Percentiles rank a stretch among this genome's conserved stretches.
Evolutionary conservation across 2,113 vertebrate species (phyloP).

Genomic region (Hyaena hyaena): DNA sequence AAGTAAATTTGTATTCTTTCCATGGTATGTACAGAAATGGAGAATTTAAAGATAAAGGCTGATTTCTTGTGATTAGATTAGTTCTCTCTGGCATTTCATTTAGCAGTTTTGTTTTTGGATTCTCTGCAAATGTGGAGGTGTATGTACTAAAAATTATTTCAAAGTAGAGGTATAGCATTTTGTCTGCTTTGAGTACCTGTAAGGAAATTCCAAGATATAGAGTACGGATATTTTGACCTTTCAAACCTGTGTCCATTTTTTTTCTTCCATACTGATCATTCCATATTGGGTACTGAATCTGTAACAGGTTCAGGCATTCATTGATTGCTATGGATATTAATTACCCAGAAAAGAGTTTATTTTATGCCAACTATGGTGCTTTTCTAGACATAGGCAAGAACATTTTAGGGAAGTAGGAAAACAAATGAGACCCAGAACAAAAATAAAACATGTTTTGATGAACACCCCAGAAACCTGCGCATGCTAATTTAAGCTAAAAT

Average conservation of each 20-base stretch:
- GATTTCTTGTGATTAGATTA: conserved; percentile 6
- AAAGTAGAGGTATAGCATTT: not conserved
- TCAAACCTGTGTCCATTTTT: not conserved
- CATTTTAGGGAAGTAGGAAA: not conserved
- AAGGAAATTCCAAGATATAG: not conserved
- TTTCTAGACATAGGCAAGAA: not conserved
- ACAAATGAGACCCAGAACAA: not conserved
- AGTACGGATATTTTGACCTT: not conserved
- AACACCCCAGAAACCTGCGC: not conserved
- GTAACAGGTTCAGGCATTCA: not conserved
- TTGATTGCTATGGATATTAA: not conserved
- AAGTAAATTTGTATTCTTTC: conserved; percentile 23
- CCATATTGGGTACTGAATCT: not conserved
- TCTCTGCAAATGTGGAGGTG: not conserved
- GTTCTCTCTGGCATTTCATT: not conserved
- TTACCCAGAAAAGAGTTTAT: not conserved
- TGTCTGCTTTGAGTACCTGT: not conserved
- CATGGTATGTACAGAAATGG: conserved; percentile 58
- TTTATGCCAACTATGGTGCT: not conserved
- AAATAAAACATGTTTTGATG: not conserved
- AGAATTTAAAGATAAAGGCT: conserved; percentile 30
- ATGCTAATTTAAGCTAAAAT: not conserved
- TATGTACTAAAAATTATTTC: not conserved
- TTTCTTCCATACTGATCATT: not conserved
- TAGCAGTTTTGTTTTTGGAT: not conserved